Conservation (phyloP, 1,140 invertebrate species). For the Lycorma delicatula region DNA sequence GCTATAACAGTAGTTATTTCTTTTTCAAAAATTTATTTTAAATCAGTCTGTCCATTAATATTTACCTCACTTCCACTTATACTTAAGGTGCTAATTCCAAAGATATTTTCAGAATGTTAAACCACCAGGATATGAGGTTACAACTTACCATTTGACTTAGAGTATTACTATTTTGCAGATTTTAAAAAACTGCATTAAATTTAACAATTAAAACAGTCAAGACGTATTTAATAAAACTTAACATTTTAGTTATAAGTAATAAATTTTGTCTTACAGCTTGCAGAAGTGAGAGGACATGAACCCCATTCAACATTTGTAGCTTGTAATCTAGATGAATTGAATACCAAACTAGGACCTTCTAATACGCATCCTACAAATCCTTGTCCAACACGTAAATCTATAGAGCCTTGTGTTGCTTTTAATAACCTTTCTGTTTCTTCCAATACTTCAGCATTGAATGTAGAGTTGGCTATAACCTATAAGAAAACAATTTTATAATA, state of each 20-base stretch:
- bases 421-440: slow-evolving; percentile 52
- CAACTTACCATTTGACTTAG: too few relatives aligned
- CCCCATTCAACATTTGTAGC: slow-evolving; percentile 62
- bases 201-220: too few relatives aligned
- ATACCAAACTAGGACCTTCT: slow-evolving; percentile 71
- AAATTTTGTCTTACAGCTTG: slow-evolving; percentile 66
- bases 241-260: slow-evolving; percentile 23
- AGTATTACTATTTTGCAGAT: too few relatives aligned
- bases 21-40: too few relatives aligned
- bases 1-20: too few relatives aligned
- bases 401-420: slow-evolving; percentile 41
- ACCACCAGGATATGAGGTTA: too few relatives aligned
- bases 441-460: slow-evolving; percentile 63
- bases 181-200: too few relatives aligned
- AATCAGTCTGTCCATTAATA: too few relatives aligned
- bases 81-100: too few relatives aligned
- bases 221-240: neutral
- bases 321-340: slow-evolving; percentile 48
- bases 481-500: too few relatives aligned
- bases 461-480: slow-evolving; percentile 70
- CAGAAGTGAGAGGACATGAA: slow-evolving; percentile 57
- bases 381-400: slow-evolving; percentile 65
- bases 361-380: slow-evolving; percentile 73
- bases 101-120: too few relatives aligned
- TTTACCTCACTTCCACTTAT: too few relatives aligned